Conservation (phyloP, 2,888 invertebrate genomes). For the Steinernema scapterisci region DNA sequence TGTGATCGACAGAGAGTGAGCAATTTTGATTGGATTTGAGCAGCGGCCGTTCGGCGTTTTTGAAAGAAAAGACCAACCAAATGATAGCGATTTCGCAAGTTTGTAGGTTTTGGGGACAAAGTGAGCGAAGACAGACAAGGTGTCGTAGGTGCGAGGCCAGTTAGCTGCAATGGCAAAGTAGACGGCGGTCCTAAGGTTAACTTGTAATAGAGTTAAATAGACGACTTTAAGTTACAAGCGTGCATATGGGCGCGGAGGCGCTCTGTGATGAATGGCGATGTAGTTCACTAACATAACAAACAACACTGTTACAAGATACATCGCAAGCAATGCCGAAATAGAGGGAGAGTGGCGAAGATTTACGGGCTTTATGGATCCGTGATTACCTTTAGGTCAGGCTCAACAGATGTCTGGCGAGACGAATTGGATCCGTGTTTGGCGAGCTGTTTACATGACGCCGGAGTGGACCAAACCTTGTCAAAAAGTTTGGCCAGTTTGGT, state of each 20-base stretch:
- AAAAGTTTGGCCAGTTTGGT: conserved; percentile 22
- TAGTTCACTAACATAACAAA: conserved; percentile 7
- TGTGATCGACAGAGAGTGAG: conserved; percentile 26
- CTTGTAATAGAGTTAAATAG: too few species aligned
- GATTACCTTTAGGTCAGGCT: conserved; percentile 1
- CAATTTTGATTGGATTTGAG: conserved; percentile 2
- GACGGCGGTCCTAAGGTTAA: too few species aligned
- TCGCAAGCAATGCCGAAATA: conserved; percentile 1
- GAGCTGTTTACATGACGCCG: conserved; percentile 13
- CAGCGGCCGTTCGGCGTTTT: not conserved
- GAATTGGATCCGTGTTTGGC: not conserved
- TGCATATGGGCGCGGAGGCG: not conserved
- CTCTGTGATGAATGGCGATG: conserved; percentile 3
- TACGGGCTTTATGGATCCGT: not conserved
- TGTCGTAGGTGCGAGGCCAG: too few species aligned
- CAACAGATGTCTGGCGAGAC: not conserved
- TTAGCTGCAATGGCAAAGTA: too few species aligned
- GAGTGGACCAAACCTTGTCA: conserved; percentile 20
- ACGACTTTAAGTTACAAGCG: not conserved
- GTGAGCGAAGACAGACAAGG: not conserved
- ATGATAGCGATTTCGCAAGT: too few species aligned
- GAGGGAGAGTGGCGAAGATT: not conserved
- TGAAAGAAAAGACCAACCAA: not conserved
- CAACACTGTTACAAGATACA: not conserved
- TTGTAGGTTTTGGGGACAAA: not conserved